Evolutionary conservation across 2,888 invertebrate genomes (phyloP), one percentile per base, ranked within the genome.

Genomic region (Rhagophthalmus giganteus): DNA sequence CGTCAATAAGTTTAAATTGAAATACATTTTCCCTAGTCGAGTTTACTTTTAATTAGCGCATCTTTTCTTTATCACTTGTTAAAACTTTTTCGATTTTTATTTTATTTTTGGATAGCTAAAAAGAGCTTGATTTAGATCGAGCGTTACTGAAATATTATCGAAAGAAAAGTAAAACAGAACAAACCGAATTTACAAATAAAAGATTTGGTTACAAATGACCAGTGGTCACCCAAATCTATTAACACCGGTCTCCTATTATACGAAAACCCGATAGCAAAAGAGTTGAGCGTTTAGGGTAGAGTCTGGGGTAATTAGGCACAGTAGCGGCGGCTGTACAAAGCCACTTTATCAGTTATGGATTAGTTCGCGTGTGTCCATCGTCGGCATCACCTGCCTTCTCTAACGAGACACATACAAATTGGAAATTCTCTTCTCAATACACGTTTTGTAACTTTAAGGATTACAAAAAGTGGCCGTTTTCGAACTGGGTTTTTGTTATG

Each of bases 261-360:
- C 27, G 20, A 15, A 38, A 26, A 24, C 12, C 34, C 26, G 28
- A 40, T 35, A 41, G 30, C 26, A 44, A 53, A 51, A 54, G 55
- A 54, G 53, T 56, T 58, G 51, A 39, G 41, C 46, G 51, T 59
- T 52, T 53, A 50, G 55, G 54, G 54, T 40, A 31, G 45, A 16
- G 42, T 37, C 40, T 24, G 48, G 38, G 39, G 54, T 59, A 59
- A 59, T 59, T 59, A 60, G 61, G 50, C 24, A 50, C 47, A 56
- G 57, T 59, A 59, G 55, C 57, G 58, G 58, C 58, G 41, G 40
- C 39, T 35, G 48, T 38, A 56, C 57, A 59, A 66, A 66, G 66
- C 54, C 40, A 55, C 61, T 66, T n/a, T 66, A 66, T 66, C 65
- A 61, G 64, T 65, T 65, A 61, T 65, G 66, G 68, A 66, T 66